phyloP scores from a whole-genome alignment of 2,113 vertebrate species.

The Tauraco erythrolophus region DNA sequence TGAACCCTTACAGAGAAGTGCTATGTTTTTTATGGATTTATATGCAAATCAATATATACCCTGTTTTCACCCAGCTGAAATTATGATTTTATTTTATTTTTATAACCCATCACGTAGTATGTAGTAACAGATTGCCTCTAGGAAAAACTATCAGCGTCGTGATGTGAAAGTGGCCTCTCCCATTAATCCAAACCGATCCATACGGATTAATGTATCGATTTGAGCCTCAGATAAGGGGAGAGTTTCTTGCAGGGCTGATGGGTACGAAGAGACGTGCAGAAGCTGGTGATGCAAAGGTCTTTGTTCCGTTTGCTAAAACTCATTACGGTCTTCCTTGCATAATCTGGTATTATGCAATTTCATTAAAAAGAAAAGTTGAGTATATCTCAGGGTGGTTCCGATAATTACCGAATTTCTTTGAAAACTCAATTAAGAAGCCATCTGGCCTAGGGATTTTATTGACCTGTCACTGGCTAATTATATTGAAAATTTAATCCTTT shows the following conservation, averaged over 20 bases:
- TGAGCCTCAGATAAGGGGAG: background rate
- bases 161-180: background rate
- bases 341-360: background rate
- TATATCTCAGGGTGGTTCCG: background rate
- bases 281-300: background rate
- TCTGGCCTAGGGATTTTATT: constrained; percentile 19
- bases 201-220: background rate
- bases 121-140: background rate
- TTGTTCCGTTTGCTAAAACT: background rate
- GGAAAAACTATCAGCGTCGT: background rate
- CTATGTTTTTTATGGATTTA: background rate
- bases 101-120: background rate
- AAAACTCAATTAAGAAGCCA: constrained; percentile 26
- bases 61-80: background rate
- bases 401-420: background rate
- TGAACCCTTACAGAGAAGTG: background rate
- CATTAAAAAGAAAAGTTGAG: background rate
- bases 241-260: background rate
- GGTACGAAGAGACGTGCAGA: background rate
- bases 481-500: constrained; percentile 22
- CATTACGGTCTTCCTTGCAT: background rate
- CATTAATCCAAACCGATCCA: background rate
- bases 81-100: no score
- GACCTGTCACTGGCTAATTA: constrained; percentile 40
- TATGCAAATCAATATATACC: background rate